Conservation (phyloP, 2,797 vertebrate species). For the Podargus strigoides region DNA sequence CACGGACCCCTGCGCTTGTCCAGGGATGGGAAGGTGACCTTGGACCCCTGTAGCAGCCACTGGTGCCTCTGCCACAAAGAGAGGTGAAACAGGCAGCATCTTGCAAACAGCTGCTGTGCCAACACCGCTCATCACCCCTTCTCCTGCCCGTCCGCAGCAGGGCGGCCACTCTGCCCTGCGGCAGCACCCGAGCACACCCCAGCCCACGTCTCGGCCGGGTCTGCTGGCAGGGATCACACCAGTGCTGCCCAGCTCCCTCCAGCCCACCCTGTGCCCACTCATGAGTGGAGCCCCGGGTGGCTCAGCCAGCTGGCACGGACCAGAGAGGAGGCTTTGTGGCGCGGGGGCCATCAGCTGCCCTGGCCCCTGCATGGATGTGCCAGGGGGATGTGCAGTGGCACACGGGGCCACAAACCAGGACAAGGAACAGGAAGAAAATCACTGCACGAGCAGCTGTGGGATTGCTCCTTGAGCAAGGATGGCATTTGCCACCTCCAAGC, state of each 20-base stretch:
- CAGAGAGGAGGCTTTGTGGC: fast-evolving
- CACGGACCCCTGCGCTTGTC: background rate
- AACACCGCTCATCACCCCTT: background rate
- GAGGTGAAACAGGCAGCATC: background rate
- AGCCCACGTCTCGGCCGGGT: fast-evolving
- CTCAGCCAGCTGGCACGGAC: background rate
- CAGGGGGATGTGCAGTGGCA: fast-evolving
- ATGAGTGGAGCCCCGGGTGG: background rate
- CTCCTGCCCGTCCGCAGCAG: background rate
- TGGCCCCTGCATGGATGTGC: fast-evolving
- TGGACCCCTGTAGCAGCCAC: background rate
- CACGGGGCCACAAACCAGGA: fast-evolving
- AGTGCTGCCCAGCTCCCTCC: background rate
- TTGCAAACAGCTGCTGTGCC: background rate
- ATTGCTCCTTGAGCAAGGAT: background rate
- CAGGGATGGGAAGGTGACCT: background rate
- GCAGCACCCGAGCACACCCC: fast-evolving
- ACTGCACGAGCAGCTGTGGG: background rate
- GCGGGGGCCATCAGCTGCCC: background rate
- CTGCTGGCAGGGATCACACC: background rate
- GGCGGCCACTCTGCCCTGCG: fast-evolving
- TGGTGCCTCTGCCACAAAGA: background rate
- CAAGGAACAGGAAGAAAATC: background rate
- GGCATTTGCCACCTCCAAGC: background rate
- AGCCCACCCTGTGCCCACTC: background rate